Conservation (phyloP, 2,888 invertebrate species). For the Taenaris catops region DNA sequence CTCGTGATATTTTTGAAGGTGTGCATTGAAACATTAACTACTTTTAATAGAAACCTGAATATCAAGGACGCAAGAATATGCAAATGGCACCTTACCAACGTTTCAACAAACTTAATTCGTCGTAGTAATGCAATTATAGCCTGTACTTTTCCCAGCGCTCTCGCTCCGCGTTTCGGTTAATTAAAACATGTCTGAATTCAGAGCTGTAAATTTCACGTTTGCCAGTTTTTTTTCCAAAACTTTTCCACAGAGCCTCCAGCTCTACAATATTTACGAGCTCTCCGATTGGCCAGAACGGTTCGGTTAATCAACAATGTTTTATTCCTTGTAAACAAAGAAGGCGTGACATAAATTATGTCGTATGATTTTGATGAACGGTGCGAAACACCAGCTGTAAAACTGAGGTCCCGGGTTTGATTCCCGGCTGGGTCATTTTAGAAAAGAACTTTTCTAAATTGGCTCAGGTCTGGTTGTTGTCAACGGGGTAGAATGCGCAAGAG, state of each 20-base stretch:
- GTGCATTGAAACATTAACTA: too few relatives aligned
- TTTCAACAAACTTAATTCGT: constrained; percentile 16
- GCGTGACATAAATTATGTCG: neutral
- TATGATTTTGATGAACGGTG: too few relatives aligned
- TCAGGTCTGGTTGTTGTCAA: too few relatives aligned
- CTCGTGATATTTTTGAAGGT: too few relatives aligned
- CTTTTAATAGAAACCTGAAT: too few relatives aligned
- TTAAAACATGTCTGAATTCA: constrained; percentile 70
- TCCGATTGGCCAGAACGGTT: constrained; percentile 46
- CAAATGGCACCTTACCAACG: constrained; percentile 1
- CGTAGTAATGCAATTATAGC: constrained; percentile 27
- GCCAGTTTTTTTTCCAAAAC: constrained; percentile 56
- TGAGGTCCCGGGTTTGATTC: too few relatives aligned
- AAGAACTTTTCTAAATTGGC: too few relatives aligned
- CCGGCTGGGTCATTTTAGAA: too few relatives aligned
- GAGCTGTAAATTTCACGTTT: constrained; percentile 69
- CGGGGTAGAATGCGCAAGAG: too few relatives aligned
- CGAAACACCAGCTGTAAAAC: too few relatives aligned
- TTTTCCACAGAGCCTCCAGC: constrained; percentile 74
- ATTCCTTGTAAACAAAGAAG: constrained; percentile 1
- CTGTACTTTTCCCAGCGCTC: constrained; percentile 30
- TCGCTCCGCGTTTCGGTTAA: constrained; percentile 54
- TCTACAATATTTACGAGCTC: constrained; percentile 77
- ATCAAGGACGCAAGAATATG: too few relatives aligned
- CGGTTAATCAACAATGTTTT: constrained; percentile 53